These are phyloP conservation scores for Strigamia transsilvanica DNA, from an alignment of 2,888 invertebrate species.

Conservation along the genomic window DNA sequence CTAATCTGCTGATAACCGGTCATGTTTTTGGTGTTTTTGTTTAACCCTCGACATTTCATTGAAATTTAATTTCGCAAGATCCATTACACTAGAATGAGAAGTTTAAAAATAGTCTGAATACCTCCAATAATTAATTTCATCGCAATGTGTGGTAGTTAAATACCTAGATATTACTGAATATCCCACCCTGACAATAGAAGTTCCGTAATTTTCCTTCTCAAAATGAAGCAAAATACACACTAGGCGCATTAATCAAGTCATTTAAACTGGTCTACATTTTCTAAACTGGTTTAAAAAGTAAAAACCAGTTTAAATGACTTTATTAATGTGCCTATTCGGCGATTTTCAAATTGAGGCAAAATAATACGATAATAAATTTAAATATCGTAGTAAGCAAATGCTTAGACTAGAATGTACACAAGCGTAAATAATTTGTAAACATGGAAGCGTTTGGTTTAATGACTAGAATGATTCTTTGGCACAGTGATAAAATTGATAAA, in stretches of 20 bases:
- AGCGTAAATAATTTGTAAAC: not conserved
- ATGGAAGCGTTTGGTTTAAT: not conserved
- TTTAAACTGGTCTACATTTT: no score
- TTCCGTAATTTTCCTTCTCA: not conserved
- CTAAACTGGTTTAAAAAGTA: no score
- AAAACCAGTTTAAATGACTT: no score
- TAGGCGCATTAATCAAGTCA: no score
- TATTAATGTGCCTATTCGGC: no score
- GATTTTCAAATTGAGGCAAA: not conserved
- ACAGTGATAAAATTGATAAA: not conserved
- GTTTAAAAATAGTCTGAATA: not conserved
- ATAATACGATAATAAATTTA: not conserved
- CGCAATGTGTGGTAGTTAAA: not conserved
- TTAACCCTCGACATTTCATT: no score
- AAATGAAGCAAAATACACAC: not conserved
- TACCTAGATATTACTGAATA: not conserved
- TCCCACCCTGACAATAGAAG: not conserved
- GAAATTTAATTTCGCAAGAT: no score
- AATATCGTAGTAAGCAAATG: no score
- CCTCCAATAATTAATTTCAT: not conserved
- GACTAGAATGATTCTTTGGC: not conserved
- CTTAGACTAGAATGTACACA: no score
- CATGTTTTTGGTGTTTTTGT: no score
- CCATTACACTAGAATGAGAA: no score
- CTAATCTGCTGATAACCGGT: no score